Evolutionary conservation across 2,113 vertebrate genomes (phyloP).

Genomic region (Tyrannus savana): DNA sequence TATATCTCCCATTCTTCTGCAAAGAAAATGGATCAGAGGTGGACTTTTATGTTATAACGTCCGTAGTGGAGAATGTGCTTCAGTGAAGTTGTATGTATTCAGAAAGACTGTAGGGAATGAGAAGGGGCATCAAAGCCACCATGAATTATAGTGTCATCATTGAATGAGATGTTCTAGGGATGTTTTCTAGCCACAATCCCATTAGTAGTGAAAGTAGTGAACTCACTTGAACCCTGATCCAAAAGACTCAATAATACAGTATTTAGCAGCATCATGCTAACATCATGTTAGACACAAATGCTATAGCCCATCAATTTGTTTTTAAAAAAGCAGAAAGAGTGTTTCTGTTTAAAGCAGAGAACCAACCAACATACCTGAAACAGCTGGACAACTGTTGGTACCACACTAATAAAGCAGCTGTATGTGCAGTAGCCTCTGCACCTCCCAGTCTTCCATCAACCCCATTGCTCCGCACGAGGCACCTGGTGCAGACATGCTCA

Average conservation of each 20-base stretch:
- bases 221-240: not conserved
- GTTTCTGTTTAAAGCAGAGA: not conserved
- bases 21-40: not conserved
- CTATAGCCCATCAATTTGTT: not conserved
- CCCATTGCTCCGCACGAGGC: not conserved
- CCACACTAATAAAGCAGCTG: not conserved
- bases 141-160: not conserved
- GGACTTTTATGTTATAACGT: not conserved
- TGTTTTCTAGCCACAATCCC: not conserved
- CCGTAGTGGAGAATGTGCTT: not conserved
- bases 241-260: not conserved
- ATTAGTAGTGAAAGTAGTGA: not conserved
- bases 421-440: not conserved
- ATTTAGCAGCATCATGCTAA: accelerated
- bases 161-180: not conserved
- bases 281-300: not conserved
- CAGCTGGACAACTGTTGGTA: not conserved
- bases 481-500: accelerated
- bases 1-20: not conserved
- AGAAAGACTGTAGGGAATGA: not conserved
- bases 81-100: not conserved
- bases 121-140: not conserved
- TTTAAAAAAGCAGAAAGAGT: not conserved
- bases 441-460: not conserved
- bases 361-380: not conserved